Conservation (phyloP, 1,140 invertebrate genomes). For the Elymnias hypermnestra region DNA sequence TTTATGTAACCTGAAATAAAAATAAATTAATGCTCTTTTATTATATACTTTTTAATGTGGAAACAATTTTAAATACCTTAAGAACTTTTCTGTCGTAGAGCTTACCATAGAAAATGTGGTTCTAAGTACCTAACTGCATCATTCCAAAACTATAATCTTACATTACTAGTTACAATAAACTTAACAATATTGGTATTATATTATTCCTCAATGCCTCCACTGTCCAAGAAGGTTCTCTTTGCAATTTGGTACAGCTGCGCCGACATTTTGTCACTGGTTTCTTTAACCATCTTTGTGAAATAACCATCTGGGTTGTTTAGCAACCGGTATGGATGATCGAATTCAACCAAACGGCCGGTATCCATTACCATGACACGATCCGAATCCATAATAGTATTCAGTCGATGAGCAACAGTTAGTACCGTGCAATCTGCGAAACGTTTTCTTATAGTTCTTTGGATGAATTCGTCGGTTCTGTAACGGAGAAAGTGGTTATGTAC, state of each 20-base stretch:
- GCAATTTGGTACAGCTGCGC: conserved; percentile 62
- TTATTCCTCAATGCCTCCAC: conserved; percentile 54
- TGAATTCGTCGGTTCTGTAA: conserved; percentile 80
- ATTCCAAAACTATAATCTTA: conserved; percentile 28
- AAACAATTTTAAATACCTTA: conserved; percentile 1
- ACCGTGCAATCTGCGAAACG: conserved; percentile 82
- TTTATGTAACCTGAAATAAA: not conserved
- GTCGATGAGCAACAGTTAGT: conserved; percentile 88
- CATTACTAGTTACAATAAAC: conserved; percentile 22
- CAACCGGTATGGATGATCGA: conserved; percentile 78
- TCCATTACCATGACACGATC: conserved; percentile 86
- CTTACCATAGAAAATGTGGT: conserved; percentile 14
- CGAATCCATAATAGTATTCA: conserved; percentile 91
- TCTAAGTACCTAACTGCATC: conserved; percentile 39
- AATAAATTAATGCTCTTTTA: not conserved
- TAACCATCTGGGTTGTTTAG: conserved; percentile 78
- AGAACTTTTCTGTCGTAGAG: conserved; percentile 3
- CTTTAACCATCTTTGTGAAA: conserved; percentile 83
- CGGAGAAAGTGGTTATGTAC: not conserved
- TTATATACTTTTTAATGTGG: too few relatives aligned
- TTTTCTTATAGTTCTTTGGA: conserved; percentile 78
- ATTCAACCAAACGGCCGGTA: conserved; percentile 77
- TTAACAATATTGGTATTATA: conserved; percentile 13
- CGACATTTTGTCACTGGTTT: conserved; percentile 78
- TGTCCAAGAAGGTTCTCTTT: conserved; percentile 58